Percentiles rank a stretch among this genome's conserved stretches.
Evolutionary conservation across 1,140 invertebrate genomes (phyloP).

Genomic region (Macrocentrus cingulum): DNA sequence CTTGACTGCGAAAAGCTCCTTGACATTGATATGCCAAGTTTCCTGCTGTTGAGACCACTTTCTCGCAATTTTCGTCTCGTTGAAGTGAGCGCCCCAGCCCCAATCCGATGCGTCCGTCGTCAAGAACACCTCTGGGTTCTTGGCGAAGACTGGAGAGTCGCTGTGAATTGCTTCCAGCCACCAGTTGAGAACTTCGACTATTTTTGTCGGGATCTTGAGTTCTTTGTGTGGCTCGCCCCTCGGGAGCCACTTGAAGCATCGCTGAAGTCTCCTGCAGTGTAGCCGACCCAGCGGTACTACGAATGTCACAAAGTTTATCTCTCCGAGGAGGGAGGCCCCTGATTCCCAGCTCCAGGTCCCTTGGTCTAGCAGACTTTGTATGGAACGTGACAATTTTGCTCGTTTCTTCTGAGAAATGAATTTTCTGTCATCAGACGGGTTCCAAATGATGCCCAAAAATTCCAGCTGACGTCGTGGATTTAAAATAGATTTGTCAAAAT

Average conservation of each 20-base stretch:
- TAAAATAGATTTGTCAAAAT: constrained; percentile 16
- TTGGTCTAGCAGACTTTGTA: neutral
- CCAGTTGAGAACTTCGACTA: neutral
- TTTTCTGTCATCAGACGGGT: constrained; percentile 13
- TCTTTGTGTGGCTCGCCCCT: neutral
- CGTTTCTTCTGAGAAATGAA: constrained; percentile 14
- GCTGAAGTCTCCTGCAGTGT: neutral
- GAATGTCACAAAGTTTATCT: constrained; percentile 3
- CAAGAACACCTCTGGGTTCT: constrained; percentile 30
- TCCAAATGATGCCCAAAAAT: constrained; percentile 25
- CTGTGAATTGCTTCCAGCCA: constrained; percentile 27
- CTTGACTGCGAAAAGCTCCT: constrained; percentile 39
- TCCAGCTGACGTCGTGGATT: constrained; percentile 10
- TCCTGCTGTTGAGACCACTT: constrained; percentile 30
- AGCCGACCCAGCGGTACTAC: constrained; percentile 1
- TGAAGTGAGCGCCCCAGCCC: constrained; percentile 35
- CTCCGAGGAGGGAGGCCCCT: neutral
- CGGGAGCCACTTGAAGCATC: neutral
- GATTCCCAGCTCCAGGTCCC: neutral
- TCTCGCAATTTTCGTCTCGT: constrained; percentile 26
- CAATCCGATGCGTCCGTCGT: constrained; percentile 40
- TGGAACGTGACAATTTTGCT: neutral
- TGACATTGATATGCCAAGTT: constrained; percentile 37
- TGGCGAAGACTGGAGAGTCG: constrained; percentile 26
- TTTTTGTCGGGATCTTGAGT: neutral